These are phyloP conservation scores for Heliconius hortense DNA, from an alignment of 2,888 invertebrate genomes.

Conservation along the genomic window DNA sequence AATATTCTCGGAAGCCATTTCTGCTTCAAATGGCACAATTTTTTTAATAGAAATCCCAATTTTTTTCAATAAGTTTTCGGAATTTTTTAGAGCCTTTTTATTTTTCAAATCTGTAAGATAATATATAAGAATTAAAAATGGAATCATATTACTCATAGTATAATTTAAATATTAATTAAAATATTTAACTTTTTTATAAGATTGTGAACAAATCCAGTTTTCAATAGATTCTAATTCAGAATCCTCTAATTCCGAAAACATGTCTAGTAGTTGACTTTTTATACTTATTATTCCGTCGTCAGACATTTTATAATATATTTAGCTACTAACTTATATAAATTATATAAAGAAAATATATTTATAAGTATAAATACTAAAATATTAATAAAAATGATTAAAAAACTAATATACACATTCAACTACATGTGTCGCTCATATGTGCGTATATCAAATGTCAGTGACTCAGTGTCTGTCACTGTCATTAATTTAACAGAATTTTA, in stretches of 20 bases:
- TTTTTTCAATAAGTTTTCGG: constrained; percentile 59
- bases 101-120: constrained; percentile 59
- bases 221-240: constrained; percentile 60
- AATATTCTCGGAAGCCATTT: constrained; percentile 68
- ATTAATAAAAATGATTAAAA: neutral
- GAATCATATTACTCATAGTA: neutral
- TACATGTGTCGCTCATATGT: neutral
- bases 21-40: constrained; percentile 66
- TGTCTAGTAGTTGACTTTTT: constrained; percentile 61
- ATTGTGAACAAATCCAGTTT: constrained; percentile 66
- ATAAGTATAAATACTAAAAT: neutral
- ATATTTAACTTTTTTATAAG: constrained; percentile 64
- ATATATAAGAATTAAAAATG: neutral
- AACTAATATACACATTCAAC: neutral
- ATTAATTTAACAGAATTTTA: too few species aligned
- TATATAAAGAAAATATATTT: neutral
- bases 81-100: constrained; percentile 53
- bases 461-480: neutral
- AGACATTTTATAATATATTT: constrained; percentile 34
- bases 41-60: constrained; percentile 65
- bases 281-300: constrained; percentile 47
- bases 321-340: neutral
- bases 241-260: constrained; percentile 61
- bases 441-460: neutral
- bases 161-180: neutral